Evolutionary conservation across 2,888 invertebrate genomes (phyloP).

Genomic region (Agrochola circellaris): DNA sequence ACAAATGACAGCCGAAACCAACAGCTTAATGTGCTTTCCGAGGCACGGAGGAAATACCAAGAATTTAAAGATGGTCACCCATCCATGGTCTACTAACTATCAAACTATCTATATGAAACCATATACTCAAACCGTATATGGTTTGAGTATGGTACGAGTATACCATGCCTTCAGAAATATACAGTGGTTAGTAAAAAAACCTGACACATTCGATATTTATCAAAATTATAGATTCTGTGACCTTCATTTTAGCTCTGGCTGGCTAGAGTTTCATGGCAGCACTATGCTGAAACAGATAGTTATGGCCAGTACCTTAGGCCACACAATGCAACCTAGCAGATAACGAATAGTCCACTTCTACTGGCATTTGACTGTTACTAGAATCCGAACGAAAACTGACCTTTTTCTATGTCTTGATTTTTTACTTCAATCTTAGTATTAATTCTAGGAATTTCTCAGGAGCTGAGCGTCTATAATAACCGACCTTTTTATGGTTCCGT

Average conservation of each 20-base stretch:
- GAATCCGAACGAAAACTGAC: background rate
- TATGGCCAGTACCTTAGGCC: no score
- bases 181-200: background rate
- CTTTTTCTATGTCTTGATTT: background rate
- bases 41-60: no score
- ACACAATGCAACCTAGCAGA: background rate
- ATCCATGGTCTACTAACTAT: no score
- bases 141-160: no score
- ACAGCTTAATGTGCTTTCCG: no score
- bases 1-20: no score
- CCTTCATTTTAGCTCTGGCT: background rate
- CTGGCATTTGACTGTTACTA: background rate
- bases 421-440: no score
- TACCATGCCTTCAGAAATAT: background rate
- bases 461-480: no score
- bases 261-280: background rate
- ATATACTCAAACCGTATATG: background rate
- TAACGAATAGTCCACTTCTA: background rate
- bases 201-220: background rate
- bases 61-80: no score
- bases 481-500: no score
- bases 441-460: no score
- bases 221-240: background rate
- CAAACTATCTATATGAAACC: background rate
- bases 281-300: background rate